These are phyloP conservation scores for Neopipo cinnamomea DNA, from an alignment of 2,113 vertebrate genomes.

Conservation along the genomic window DNA sequence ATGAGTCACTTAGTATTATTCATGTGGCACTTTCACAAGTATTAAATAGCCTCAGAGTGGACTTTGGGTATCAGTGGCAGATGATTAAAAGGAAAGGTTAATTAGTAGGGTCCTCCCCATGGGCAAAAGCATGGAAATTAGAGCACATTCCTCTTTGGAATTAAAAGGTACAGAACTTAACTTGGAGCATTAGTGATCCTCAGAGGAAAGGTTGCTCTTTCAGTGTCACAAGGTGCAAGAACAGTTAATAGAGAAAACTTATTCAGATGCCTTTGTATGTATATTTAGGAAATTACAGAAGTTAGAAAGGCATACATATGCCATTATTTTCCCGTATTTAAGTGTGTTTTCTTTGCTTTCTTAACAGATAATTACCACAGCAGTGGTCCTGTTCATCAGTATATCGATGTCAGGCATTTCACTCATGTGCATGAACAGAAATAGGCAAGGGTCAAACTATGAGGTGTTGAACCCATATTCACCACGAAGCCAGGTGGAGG, in stretches of 20 bases:
- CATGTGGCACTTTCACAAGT: neutral
- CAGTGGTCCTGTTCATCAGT: constrained; percentile 79
- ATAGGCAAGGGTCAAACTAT: constrained; percentile 75
- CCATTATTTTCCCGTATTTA: neutral
- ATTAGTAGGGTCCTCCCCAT: neutral
- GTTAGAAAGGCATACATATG: neutral
- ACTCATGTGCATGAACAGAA: constrained; percentile 88
- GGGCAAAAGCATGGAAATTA: neutral
- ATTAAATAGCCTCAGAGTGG: neutral
- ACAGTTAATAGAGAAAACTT: neutral
- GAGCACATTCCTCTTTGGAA: neutral
- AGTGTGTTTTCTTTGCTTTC: neutral
- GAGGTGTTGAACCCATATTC: constrained; percentile 73
- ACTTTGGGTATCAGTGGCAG: neutral
- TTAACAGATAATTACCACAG: constrained; percentile 85
- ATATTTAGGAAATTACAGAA: neutral
- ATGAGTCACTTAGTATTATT: neutral
- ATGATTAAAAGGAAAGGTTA: neutral
- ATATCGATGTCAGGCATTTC: constrained; percentile 83
- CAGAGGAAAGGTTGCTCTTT: neutral
- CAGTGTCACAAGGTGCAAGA: neutral
- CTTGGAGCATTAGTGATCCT: neutral
- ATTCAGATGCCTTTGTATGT: neutral
- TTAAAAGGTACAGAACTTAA: neutral
- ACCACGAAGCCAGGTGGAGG: constrained; percentile 54